Evolutionary conservation across 2,797 vertebrate species (phyloP).

Genomic region (Gorsachius magnificus): DNA sequence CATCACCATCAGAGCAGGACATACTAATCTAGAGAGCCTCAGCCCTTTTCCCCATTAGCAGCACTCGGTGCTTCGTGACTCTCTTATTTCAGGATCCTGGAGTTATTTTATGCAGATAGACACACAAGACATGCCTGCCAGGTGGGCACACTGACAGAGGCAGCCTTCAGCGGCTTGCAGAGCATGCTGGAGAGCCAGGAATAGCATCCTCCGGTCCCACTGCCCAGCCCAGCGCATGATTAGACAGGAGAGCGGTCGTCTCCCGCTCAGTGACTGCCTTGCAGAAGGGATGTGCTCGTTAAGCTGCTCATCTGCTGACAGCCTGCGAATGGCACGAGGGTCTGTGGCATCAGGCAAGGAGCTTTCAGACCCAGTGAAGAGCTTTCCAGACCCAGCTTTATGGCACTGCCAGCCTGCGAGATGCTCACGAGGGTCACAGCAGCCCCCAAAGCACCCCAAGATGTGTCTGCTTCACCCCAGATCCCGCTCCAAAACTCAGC

Average conservation of each 20-base stretch:
- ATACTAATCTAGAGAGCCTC: background rate
- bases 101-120: background rate
- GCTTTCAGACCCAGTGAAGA: background rate
- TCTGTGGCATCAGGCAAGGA: background rate
- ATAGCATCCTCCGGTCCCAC: background rate
- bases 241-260: background rate
- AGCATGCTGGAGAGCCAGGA: background rate
- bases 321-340: background rate
- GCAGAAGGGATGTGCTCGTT: background rate
- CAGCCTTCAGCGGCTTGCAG: background rate
- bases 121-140: background rate
- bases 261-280: background rate
- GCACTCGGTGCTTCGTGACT: background rate
- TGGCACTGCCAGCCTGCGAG: accelerated
- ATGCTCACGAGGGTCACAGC: accelerated
- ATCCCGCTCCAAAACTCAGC: accelerated
- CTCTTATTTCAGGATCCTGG: background rate
- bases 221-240: background rate
- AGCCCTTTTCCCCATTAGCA: background rate
- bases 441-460: background rate
- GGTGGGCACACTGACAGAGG: background rate
- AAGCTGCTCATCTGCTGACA: background rate
- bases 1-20: background rate
- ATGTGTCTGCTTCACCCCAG: accelerated
- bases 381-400: background rate